These are phyloP conservation scores for Mungos mungo DNA, from an alignment of 2,113 vertebrate species.

Conservation along the genomic window DNA sequence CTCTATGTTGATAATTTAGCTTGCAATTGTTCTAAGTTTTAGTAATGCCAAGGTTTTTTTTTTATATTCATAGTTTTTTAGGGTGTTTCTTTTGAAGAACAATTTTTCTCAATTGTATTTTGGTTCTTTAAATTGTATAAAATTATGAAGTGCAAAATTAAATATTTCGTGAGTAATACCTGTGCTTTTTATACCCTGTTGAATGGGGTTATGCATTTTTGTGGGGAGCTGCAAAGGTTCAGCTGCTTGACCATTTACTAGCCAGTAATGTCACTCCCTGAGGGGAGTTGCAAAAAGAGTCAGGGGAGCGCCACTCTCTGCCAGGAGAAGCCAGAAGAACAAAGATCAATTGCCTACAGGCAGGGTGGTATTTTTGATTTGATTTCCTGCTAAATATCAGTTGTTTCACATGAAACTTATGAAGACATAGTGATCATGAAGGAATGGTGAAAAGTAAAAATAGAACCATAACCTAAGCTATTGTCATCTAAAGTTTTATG, in stretches of 20 bases:
- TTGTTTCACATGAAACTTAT: not conserved
- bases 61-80: not conserved
- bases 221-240: too few relatives aligned
- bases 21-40: not conserved
- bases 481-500: not conserved
- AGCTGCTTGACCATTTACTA: too few relatives aligned
- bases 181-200: not conserved
- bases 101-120: not conserved
- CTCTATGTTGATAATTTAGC: not conserved
- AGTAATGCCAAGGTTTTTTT: not conserved
- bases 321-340: too few relatives aligned
- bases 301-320: too few relatives aligned
- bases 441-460: not conserved
- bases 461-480: not conserved
- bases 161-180: not conserved
- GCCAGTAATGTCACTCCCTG: too few relatives aligned
- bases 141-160: not conserved
- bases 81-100: not conserved
- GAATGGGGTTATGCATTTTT: not conserved
- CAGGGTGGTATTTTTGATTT: too few relatives aligned
- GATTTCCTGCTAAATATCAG: not conserved
- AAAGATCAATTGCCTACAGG: too few relatives aligned
- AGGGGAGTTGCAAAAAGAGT: too few relatives aligned
- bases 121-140: conserved; percentile 24
- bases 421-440: not conserved